phyloP scores from a whole-genome alignment of 2,888 invertebrate genomes.

The Andricus quercusramuli region DNA sequence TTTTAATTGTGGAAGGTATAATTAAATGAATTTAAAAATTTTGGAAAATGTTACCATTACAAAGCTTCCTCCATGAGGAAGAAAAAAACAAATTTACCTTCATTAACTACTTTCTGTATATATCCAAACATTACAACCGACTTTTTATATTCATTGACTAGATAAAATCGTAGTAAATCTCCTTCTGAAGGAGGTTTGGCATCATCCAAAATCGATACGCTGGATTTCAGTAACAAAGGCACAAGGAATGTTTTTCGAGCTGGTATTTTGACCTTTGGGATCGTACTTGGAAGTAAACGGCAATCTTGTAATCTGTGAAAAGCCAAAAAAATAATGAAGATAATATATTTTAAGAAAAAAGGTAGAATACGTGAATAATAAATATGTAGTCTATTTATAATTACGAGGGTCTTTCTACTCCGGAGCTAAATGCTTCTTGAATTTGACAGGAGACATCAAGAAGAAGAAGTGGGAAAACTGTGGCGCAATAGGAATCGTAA shows the following conservation, averaged over 20 bases:
- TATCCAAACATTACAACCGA: not conserved
- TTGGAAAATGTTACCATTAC: too few relatives aligned
- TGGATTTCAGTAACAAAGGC: constrained; percentile 8
- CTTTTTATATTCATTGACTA: not conserved
- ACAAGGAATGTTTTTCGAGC: not conserved
- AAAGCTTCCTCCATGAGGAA: too few relatives aligned
- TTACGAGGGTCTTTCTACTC: not conserved
- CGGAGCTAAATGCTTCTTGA: not conserved
- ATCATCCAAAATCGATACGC: not conserved
- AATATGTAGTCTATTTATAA: not conserved
- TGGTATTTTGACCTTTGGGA: not conserved
- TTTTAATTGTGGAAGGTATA: too few relatives aligned
- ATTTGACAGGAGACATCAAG: not conserved
- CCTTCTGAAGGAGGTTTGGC: not conserved
- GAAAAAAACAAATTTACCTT: not conserved
- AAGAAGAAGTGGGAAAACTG: not conserved
- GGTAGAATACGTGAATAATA: not conserved
- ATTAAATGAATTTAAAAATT: too few relatives aligned
- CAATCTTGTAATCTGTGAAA: constrained; percentile 1
- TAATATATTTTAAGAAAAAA: not conserved
- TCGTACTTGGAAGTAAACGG: not conserved
- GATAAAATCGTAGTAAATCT: not conserved
- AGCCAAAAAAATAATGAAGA: not conserved
- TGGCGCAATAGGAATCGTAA: not conserved
- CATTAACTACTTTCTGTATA: not conserved